Conservation (phyloP, 2,113 vertebrate species). For the Trochalopteron elliotii region DNA sequence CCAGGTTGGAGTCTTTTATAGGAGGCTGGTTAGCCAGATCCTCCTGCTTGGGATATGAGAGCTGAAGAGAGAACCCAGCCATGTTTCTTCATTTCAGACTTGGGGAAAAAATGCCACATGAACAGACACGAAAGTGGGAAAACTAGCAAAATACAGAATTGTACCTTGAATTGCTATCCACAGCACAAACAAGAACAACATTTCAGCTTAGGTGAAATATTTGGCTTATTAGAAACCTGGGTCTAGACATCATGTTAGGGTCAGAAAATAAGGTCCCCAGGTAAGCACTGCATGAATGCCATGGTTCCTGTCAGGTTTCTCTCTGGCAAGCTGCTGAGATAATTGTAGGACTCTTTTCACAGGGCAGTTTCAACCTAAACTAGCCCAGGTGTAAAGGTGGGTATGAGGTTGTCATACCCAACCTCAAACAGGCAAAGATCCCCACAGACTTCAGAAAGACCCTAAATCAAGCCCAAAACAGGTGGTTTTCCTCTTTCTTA, state of each 20-base stretch:
- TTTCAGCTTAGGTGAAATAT: not conserved
- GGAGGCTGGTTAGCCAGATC: not conserved
- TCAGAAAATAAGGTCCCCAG: not conserved
- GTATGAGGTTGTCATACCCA: no score
- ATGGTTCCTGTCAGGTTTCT: not conserved
- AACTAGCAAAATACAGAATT: not conserved
- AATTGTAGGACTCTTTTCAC: not conserved
- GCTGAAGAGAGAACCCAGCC: not conserved
- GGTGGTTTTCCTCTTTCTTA: not conserved
- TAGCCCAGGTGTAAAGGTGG: not conserved
- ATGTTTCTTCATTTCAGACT: not conserved
- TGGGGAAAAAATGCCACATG: not conserved
- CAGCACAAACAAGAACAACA: not conserved
- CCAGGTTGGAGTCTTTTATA: not conserved
- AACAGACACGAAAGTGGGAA: not conserved
- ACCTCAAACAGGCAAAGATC: not conserved
- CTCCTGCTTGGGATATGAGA: not conserved
- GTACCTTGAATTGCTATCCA: not conserved
- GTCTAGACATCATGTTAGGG: not conserved
- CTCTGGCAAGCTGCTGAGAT: not conserved
- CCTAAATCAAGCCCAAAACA: not conserved
- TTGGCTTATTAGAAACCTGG: not conserved
- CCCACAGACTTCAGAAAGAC: not conserved
- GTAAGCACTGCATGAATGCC: not conserved
- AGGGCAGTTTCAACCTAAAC: not conserved